Evolutionary conservation across 2,113 vertebrate genomes (phyloP), one percentile per base, ranked within the genome.

Genomic region (Sceloporus tristichus): DNA sequence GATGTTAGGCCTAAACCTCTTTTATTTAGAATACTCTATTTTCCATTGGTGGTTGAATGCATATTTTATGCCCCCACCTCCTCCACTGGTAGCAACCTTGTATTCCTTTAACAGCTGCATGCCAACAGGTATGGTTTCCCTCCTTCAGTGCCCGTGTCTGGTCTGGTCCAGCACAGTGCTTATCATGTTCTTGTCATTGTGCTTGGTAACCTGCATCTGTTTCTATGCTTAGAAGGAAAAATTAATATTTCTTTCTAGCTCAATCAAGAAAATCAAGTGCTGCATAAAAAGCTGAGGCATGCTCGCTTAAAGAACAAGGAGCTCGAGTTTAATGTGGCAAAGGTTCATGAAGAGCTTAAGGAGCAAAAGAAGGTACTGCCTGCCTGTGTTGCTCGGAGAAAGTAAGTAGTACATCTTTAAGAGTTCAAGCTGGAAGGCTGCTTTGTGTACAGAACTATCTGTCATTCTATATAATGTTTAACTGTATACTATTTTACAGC

Each of bases 211-310:
- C 40, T 54, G 18, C 2, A 82, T 54, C 40, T 82, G 29, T 83
- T 68, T 29, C 38, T 66, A 48, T 77, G 19, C 9, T 48, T 29
- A 62, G 59, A 16, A 62, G 78, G 13, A 34, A 70, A 53, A 48
- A 25, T 56, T 53, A 40, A 40, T 59, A n/a, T 75, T 89, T 54
- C 84, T 83, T 92, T 93, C 65, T 85, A 96, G 96, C 95, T 96
- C 82, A 89, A 54, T 88, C 94, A 92, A 88, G 95, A 96, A 91
- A 96, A 96, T n/a, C 95, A 95, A 29, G 93, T 92, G 1, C 88
- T 96, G 88, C 78, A 93, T 53, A 95, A 94, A 92, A 96, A 95
- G 71, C 2, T 96, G 93, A 96, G 91, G 93, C 95, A 92, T 14
- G 87, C 93, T 0, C 92, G 92, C 2, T 18, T 91, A 66, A 96